phyloP scores from a whole-genome alignment of 2,113 vertebrate species.

The Sinocyclocheilus anophthalmus region DNA sequence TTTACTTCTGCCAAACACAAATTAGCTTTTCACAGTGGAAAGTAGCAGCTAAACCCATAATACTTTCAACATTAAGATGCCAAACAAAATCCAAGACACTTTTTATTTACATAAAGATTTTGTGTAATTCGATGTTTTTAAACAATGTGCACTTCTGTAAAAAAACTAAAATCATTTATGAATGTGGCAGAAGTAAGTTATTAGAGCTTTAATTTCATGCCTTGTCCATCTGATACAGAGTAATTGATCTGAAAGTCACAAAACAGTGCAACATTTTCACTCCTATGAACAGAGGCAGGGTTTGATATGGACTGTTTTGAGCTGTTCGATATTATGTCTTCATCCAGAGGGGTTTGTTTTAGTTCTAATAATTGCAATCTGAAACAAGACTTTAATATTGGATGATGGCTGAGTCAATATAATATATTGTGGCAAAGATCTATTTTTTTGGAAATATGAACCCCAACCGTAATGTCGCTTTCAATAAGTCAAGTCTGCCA shows the following conservation, averaged over 20 bases:
- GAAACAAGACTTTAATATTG: neutral
- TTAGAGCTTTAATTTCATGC: neutral
- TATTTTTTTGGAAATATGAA: neutral
- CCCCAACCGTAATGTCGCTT: neutral
- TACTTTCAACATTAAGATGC: neutral
- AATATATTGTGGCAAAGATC: neutral
- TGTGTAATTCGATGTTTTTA: neutral
- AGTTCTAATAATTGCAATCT: neutral
- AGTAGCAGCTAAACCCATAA: neutral
- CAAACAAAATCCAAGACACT: neutral
- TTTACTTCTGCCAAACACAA: conserved; percentile 45
- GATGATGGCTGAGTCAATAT: neutral
- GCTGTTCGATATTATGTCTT: neutral
- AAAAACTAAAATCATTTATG: conserved; percentile 46
- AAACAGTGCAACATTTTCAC: neutral
- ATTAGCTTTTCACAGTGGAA: neutral
- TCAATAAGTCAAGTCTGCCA: conserved; percentile 32
- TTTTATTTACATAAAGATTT: neutral
- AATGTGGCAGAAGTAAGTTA: conserved; percentile 50
- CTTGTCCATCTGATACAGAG: neutral
- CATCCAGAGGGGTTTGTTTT: conserved; percentile 1
- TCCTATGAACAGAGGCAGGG: neutral
- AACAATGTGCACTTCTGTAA: conserved; percentile 28
- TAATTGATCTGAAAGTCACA: neutral
- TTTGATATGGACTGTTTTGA: neutral